These are phyloP conservation scores for Parapsyche elsis DNA, from an alignment of 1,140 invertebrate genomes.

Conservation along the genomic window DNA sequence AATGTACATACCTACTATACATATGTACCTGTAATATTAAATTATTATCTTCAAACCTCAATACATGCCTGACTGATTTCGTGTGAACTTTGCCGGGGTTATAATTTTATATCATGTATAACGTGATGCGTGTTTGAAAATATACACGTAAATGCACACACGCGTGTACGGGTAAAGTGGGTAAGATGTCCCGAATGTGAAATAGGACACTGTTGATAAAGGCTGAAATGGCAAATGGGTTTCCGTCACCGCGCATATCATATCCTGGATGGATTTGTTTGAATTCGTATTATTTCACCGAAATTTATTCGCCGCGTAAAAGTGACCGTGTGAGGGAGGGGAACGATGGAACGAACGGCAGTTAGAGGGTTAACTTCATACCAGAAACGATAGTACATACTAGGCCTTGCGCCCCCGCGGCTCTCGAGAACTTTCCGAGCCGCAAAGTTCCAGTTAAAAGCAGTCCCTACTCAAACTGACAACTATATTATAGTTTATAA, in stretches of 20 bases:
- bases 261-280: slow-evolving; percentile 26
- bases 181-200: background rate
- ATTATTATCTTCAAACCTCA: too few species aligned
- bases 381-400: background rate
- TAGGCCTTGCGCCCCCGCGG: background rate
- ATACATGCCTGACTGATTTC: too few species aligned
- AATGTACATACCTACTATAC: too few species aligned
- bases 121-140: background rate
- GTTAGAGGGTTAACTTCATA: background rate
- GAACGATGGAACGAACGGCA: background rate
- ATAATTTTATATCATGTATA: background rate
- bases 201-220: slow-evolving; percentile 32
- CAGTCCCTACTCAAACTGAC: slow-evolving; percentile 46
- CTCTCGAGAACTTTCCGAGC: slow-evolving; percentile 37
- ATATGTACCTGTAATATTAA: too few species aligned
- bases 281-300: slow-evolving; percentile 22
- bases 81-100: background rate
- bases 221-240: slow-evolving; percentile 20
- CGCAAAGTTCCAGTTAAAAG: slow-evolving; percentile 44
- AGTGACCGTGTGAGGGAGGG: background rate
- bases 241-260: slow-evolving; percentile 23
- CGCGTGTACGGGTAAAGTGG: background rate
- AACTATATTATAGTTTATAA: slow-evolving; percentile 45
- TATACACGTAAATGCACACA: background rate
- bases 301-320: background rate